Conservation (phyloP, 2,113 vertebrate genomes). For the Hyperoodon ampullatus region DNA sequence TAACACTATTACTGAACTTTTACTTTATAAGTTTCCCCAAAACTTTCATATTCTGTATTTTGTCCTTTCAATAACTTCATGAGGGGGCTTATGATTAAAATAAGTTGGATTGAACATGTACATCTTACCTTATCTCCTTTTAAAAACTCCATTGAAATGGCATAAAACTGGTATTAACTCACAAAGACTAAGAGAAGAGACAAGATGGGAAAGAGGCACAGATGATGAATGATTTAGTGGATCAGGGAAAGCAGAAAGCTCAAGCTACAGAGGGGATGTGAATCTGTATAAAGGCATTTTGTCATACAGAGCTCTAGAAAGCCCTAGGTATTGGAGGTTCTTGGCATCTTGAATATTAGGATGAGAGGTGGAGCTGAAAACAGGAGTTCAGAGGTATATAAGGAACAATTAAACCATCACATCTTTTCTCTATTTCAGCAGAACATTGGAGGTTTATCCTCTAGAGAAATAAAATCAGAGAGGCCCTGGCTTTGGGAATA, state of each 20-base stretch:
- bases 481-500: slow-evolving; percentile 2
- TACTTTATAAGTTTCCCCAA: too few species aligned
- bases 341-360: neutral
- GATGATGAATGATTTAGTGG: neutral
- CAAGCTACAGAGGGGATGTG: neutral
- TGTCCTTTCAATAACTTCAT: too few species aligned
- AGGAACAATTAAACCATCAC: neutral
- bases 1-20: neutral
- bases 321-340: neutral
- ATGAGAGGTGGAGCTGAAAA: neutral
- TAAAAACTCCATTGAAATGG: slow-evolving; percentile 38
- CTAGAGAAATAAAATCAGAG: neutral
- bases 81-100: neutral
- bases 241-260: neutral
- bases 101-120: neutral
- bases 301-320: neutral
- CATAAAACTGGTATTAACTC: slow-evolving; percentile 16
- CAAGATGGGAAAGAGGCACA: slow-evolving; percentile 26
- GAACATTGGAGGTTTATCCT: slow-evolving; percentile 29
- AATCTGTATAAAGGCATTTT: slow-evolving; percentile 6
- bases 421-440: slow-evolving; percentile 19
- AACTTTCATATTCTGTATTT: too few species aligned
- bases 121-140: neutral
- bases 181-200: neutral
- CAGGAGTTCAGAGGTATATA: neutral